A percentile compares a stretch with the other conserved stretches of the same genome.
These are phyloP conservation scores for Anastrepha obliqua DNA, from an alignment of 1,140 invertebrate genomes.

Conservation along the genomic window DNA sequence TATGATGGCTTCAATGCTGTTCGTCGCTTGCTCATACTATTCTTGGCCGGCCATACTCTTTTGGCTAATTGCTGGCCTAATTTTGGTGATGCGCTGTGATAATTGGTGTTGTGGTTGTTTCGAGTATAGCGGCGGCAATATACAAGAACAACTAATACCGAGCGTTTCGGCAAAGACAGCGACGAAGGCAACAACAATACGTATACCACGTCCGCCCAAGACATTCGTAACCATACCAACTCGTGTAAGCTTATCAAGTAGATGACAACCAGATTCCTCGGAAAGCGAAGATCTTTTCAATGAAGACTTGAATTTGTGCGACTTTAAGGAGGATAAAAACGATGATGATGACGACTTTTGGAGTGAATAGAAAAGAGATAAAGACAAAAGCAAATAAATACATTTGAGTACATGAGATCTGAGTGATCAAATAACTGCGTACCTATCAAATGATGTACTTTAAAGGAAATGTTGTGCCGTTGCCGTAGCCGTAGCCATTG, in stretches of 20 bases:
- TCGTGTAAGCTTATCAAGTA: slow-evolving; percentile 62
- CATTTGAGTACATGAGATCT: background rate
- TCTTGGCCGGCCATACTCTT: slow-evolving; percentile 70
- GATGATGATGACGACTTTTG: slow-evolving; percentile 67
- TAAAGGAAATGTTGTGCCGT: background rate
- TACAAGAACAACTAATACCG: slow-evolving; percentile 70
- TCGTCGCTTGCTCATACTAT: slow-evolving; percentile 64
- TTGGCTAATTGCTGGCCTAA: slow-evolving; percentile 68
- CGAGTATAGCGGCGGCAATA: slow-evolving; percentile 61
- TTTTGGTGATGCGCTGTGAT: slow-evolving; percentile 69
- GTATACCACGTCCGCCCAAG: slow-evolving; percentile 70
- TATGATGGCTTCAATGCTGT: slow-evolving; percentile 64
- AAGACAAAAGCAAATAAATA: background rate
- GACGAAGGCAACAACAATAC: slow-evolving; percentile 65
- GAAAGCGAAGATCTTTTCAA: slow-evolving; percentile 71
- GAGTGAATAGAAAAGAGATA: slow-evolving; percentile 64
- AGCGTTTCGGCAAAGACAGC: slow-evolving; percentile 67
- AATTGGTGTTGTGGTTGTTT: slow-evolving; percentile 72
- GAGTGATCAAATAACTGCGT: background rate
- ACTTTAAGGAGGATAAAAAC: slow-evolving; percentile 67
- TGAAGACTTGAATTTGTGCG: slow-evolving; percentile 71
- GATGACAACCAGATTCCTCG: slow-evolving; percentile 73
- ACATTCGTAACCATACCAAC: slow-evolving; percentile 66
- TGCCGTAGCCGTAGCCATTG: background rate
- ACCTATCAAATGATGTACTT: slow-evolving; percentile 1